These are phyloP conservation scores for Drosophila equinoxialis DNA, from an alignment of 1,140 invertebrate species.

Conservation along the genomic window DNA sequence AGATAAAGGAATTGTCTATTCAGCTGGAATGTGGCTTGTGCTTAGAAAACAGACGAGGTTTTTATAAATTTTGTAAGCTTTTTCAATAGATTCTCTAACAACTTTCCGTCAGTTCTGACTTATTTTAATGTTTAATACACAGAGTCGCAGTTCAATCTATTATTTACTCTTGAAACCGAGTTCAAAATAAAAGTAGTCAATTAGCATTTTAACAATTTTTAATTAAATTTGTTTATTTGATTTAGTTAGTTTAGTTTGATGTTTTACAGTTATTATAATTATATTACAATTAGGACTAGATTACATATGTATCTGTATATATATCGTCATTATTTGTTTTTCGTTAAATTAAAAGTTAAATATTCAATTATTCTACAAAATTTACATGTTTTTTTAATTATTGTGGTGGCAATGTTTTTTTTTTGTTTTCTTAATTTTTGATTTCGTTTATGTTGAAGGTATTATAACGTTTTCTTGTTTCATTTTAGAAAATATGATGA, in stretches of 20 bases:
- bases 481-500: constrained; percentile 33
- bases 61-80: neutral
- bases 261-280: constrained; percentile 69
- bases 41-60: neutral
- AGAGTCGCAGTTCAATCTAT: too few relatives aligned
- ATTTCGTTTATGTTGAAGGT: neutral
- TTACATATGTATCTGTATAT: constrained; percentile 55
- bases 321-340: constrained; percentile 52
- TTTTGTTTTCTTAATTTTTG: neutral
- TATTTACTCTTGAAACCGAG: neutral
- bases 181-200: neutral
- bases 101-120: too few relatives aligned
- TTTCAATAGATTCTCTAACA: too few relatives aligned
- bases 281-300: constrained; percentile 79
- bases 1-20: constrained; percentile 4
- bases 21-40: neutral
- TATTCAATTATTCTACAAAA: constrained; percentile 1
- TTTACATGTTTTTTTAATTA: neutral
- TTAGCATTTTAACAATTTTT: constrained; percentile 43
- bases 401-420: neutral
- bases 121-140: too few relatives aligned
- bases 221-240: constrained; percentile 40
- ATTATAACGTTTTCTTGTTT: constrained; percentile 2
- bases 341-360: neutral
- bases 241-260: constrained; percentile 38